Percentiles rank a stretch among this genome's conserved stretches.
These are phyloP conservation scores for Cephus rjabovi DNA, from an alignment of 2,888 invertebrate species.

Conservation along the genomic window DNA sequence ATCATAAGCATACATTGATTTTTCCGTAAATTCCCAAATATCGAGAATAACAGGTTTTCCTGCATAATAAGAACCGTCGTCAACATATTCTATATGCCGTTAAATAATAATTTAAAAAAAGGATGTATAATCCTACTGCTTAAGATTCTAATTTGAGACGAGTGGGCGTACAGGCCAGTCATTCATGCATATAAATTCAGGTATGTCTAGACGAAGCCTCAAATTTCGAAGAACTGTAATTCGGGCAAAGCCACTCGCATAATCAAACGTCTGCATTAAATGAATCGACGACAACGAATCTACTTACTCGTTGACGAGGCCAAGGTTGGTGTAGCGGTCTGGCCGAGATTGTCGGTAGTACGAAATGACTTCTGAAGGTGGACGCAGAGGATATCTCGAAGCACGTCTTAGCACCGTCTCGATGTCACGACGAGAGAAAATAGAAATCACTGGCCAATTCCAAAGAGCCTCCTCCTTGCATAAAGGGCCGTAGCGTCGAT, in stretches of 20 bases:
- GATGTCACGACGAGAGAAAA: constrained; percentile 78
- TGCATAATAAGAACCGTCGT: neutral
- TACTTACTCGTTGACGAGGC: constrained; percentile 87
- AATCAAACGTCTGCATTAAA: neutral
- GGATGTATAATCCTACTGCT: neutral
- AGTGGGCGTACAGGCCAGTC: neutral
- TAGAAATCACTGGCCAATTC: constrained; percentile 78
- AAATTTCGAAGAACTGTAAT: neutral
- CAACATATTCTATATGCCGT: neutral
- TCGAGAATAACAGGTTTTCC: neutral
- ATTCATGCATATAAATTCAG: neutral
- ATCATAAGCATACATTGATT: neutral
- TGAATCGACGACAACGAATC: neutral
- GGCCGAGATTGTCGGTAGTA: constrained; percentile 79
- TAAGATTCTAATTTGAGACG: neutral
- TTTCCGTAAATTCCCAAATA: neutral
- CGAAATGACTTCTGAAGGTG: constrained; percentile 84
- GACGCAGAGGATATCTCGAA: constrained; percentile 82
- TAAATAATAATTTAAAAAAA: neutral
- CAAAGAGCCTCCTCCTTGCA: constrained; percentile 83
- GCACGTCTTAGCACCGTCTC: constrained; percentile 81
- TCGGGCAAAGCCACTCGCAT: neutral
- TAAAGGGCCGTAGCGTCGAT: constrained; percentile 76
- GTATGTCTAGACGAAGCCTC: neutral
- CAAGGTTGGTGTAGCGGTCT: constrained; percentile 84